These are phyloP conservation scores for Lycodopsis pacificus DNA, from an alignment of 2,797 vertebrate genomes.

Conservation along the genomic window DNA sequence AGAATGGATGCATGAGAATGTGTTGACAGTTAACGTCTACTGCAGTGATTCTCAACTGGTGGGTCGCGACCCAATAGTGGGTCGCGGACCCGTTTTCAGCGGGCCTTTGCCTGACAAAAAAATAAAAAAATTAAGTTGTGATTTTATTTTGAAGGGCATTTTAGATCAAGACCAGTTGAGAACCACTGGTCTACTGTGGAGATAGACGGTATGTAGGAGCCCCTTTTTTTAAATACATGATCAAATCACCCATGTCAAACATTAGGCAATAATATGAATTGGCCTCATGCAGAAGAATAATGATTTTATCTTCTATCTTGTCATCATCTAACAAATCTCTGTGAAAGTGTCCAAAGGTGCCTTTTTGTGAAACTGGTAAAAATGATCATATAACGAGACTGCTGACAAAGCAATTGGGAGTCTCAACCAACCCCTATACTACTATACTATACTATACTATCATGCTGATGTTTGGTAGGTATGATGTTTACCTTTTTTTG, in stretches of 20 bases:
- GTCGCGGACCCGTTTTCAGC: too few relatives aligned
- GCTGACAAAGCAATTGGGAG: not conserved
- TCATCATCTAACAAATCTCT: not conserved
- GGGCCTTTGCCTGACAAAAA: too few relatives aligned
- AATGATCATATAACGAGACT: not conserved
- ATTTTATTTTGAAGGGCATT: too few relatives aligned
- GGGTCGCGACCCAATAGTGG: too few relatives aligned
- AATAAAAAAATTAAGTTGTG: too few relatives aligned
- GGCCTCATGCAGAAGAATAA: not conserved
- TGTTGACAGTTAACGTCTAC: slow-evolving; percentile 8
- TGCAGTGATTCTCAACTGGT: too few relatives aligned
- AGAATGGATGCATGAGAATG: not conserved
- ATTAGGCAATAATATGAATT: not conserved
- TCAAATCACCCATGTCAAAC: not conserved
- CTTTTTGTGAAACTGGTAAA: not conserved
- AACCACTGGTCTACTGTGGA: too few relatives aligned
- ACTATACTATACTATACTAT: not conserved
- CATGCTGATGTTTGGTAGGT: not conserved
- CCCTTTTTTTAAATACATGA: not conserved
- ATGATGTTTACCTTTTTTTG: not conserved
- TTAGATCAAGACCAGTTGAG: too few relatives aligned
- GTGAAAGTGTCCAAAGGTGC: not conserved
- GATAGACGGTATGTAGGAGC: not conserved
- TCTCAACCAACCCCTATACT: not conserved
- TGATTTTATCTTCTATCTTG: not conserved